Base-by-base conservation (phyloP, 2,113 vertebrate species). In the Balaenoptera acutorostrata region DNA sequence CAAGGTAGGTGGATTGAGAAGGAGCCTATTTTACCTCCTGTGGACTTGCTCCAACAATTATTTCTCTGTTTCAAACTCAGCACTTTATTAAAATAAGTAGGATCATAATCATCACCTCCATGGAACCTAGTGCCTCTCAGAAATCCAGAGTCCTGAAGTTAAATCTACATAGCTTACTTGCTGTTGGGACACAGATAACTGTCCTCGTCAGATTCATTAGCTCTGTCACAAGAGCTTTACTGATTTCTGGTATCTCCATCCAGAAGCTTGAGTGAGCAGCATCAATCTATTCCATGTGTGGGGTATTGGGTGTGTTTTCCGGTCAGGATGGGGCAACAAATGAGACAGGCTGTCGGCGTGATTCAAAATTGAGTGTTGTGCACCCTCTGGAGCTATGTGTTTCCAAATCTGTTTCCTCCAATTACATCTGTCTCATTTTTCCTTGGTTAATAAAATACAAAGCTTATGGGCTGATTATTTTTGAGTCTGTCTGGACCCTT, bases 331-430 rank as follows among this genome's bases (percentile, higher is more conserved):
- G 52, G 68, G 78, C 44, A 90, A 72, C 14, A 66, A 96, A 95
- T 61, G 44, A 92, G 82, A 84, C 75, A 49, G 96, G 23, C 61
- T 92, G 71, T 88, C 27, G 6, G 55, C 20, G 25, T 44, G 84
- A 88, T 97, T 97, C 49, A 92, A 86, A 96, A 90, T 71, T 25
- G 41, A 90, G 75, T 90, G 86, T 31, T 20, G 1, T 75, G 66
- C 92, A 96, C 77, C 27, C 75, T 92, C 61, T 88, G 23, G 75
- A 93, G 69, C 49, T 44, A 23, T 61, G 17, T 72, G 64, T 92
- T 97, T 92, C 93, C 68, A 84, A 93, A 85, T 93, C 82, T 90
- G 87, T 93, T 97, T 97, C 78, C 88, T 95, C 95, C 61, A 74
- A 89, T 97, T 88, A 88, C 13, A 46, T 85, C 27, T 84, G 90